These are phyloP conservation scores for Rotaria socialis DNA, from an alignment of 2,888 invertebrate species.

Conservation along the genomic window DNA sequence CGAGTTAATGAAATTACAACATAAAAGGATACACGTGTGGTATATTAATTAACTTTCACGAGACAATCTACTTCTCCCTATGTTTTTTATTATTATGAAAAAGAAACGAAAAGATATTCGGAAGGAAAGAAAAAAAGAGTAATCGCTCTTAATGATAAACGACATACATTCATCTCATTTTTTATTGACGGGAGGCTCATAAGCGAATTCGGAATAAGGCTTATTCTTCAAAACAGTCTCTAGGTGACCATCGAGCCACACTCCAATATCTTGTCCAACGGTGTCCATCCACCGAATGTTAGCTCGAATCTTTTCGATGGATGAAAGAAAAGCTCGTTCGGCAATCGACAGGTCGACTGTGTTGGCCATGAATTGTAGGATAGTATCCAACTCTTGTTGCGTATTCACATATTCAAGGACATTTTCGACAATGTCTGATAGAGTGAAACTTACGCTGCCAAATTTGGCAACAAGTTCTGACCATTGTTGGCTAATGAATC, in stretches of 20 bases:
- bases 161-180: too few species aligned
- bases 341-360: neutral
- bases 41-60: too few species aligned
- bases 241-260: neutral
- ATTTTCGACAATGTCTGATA: slow-evolving; percentile 36
- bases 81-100: too few species aligned
- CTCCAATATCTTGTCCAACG: neutral
- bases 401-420: slow-evolving; percentile 38
- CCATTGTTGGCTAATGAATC: neutral
- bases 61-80: too few species aligned
- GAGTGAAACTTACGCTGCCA: slow-evolving; percentile 43
- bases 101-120: too few species aligned
- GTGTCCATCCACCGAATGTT: neutral
- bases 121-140: too few species aligned
- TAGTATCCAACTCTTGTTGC: neutral
- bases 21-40: too few species aligned
- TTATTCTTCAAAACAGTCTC: too few species aligned
- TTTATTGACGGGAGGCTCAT: too few species aligned
- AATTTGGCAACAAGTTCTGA: neutral
- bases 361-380: neutral
- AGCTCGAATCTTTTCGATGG: neutral
- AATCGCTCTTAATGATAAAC: too few species aligned
- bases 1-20: too few species aligned
- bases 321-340: neutral
- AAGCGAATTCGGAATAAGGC: too few species aligned